A percentile compares a stretch with the other conserved stretches of the same genome.
phyloP scores from a whole-genome alignment of 2,113 vertebrate species.

The Lepidothrix coronata region DNA sequence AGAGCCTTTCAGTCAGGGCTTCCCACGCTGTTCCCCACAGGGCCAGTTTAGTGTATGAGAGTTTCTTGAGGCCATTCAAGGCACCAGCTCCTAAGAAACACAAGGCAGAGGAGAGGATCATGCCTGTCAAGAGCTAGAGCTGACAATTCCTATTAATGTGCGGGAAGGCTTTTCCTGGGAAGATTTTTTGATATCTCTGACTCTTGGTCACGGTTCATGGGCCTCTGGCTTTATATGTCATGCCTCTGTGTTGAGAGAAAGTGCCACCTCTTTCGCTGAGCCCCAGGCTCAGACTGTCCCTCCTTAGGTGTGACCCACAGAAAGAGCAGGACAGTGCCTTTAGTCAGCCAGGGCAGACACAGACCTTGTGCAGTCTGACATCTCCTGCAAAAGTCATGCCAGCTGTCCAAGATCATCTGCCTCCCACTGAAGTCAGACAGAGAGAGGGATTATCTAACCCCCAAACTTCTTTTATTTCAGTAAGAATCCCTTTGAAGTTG shows the following conservation, averaged over 20 bases:
- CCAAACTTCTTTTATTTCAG: background rate
- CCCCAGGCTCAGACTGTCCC: fast-evolving
- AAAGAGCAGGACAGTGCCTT: background rate
- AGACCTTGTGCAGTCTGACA: background rate
- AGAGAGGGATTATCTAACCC: background rate
- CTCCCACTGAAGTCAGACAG: background rate
- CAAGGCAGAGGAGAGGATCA: background rate
- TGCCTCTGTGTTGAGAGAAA: background rate
- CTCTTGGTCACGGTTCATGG: background rate
- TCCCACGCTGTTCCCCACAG: background rate
- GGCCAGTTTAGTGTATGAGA: background rate
- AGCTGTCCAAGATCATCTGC: background rate
- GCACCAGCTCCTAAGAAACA: background rate
- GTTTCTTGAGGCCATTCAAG: background rate
- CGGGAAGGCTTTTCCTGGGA: background rate
- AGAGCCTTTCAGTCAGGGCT: conserved; percentile 1
- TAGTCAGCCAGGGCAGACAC: background rate
- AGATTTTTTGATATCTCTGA: background rate
- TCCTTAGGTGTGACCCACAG: background rate
- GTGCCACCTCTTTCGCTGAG: background rate
- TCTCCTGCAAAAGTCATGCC: background rate
- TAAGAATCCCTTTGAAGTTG: background rate
- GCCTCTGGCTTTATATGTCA: background rate
- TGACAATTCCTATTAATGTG: background rate
- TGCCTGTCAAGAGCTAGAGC: background rate